phyloP scores from a whole-genome alignment of 2,113 vertebrate species.

The Sisor rabdophorus region DNA sequence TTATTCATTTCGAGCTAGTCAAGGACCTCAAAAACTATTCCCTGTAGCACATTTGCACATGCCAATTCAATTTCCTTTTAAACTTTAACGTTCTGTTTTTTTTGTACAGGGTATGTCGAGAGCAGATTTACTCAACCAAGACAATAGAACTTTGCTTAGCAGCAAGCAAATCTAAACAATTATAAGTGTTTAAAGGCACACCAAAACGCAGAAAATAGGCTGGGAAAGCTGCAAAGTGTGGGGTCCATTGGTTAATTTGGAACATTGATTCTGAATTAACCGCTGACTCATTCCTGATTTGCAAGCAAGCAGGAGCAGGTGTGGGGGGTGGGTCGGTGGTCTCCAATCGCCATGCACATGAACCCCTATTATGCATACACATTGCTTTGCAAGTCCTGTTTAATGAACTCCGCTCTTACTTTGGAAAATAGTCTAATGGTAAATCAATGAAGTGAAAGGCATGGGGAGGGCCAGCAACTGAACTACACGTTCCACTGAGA shows the following conservation, averaged over 20 bases:
- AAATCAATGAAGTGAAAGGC: slow-evolving; percentile 74
- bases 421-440: slow-evolving; percentile 66
- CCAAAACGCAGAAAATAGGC: neutral
- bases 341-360: slow-evolving; percentile 45
- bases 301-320: slow-evolving; percentile 57
- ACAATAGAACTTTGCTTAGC: neutral
- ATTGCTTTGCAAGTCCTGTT: slow-evolving; percentile 56
- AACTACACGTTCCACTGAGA: slow-evolving; percentile 45
- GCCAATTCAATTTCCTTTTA: slow-evolving; percentile 64
- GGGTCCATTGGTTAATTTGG: slow-evolving; percentile 68
- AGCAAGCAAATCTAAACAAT: neutral
- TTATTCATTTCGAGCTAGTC: slow-evolving; percentile 70
- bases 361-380: slow-evolving; percentile 65
- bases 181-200: neutral
- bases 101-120: neutral
- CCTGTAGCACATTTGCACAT: slow-evolving; percentile 64
- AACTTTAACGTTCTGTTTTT: neutral
- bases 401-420: slow-evolving; percentile 71
- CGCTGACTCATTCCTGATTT: slow-evolving; percentile 61
- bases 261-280: slow-evolving; percentile 73
- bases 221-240: slow-evolving; percentile 34
- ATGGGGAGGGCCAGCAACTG: slow-evolving; percentile 55
- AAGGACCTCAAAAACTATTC: slow-evolving; percentile 55
- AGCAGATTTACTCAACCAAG: neutral
- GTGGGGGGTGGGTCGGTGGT: slow-evolving; percentile 53